A percentile compares a stretch with the other conserved stretches of the same genome.
phyloP scores from a whole-genome alignment of 2,888 invertebrate genomes.

The Tineola bisselliella region DNA sequence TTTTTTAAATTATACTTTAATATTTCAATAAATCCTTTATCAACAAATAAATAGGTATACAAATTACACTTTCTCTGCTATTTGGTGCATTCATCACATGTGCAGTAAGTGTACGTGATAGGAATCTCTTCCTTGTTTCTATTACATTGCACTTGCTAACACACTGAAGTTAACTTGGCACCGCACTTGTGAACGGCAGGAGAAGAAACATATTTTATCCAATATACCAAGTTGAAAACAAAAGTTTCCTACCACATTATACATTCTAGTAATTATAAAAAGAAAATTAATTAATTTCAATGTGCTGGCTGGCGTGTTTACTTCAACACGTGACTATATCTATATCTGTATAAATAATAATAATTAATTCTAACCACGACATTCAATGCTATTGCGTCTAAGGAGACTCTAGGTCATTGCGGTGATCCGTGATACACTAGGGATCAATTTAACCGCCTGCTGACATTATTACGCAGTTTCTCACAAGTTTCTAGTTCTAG shows the following conservation, averaged over 20 bases:
- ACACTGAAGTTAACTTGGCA: no score
- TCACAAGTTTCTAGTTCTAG: background rate
- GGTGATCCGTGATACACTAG: background rate
- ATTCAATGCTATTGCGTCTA: no score
- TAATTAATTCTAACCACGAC: no score
- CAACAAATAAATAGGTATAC: background rate
- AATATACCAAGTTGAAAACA: no score
- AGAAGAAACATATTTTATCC: no score
- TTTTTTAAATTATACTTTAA: background rate
- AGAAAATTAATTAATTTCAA: no score
- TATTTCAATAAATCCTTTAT: background rate
- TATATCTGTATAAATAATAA: no score
- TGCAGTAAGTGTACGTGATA: background rate
- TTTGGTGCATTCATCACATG: conserved; percentile 7
- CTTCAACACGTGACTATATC: no score
- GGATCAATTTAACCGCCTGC: background rate
- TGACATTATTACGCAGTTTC: background rate
- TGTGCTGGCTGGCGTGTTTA: no score
- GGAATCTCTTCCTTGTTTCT: background rate
- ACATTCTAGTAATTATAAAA: no score
- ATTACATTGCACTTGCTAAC: background rate
- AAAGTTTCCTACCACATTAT: no score
- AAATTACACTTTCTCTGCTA: conserved; percentile 5
- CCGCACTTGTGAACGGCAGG: no score
- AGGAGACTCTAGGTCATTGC: background rate